These are phyloP conservation scores for Piaya cayana DNA, from an alignment of 2,113 vertebrate genomes.

Conservation along the genomic window DNA sequence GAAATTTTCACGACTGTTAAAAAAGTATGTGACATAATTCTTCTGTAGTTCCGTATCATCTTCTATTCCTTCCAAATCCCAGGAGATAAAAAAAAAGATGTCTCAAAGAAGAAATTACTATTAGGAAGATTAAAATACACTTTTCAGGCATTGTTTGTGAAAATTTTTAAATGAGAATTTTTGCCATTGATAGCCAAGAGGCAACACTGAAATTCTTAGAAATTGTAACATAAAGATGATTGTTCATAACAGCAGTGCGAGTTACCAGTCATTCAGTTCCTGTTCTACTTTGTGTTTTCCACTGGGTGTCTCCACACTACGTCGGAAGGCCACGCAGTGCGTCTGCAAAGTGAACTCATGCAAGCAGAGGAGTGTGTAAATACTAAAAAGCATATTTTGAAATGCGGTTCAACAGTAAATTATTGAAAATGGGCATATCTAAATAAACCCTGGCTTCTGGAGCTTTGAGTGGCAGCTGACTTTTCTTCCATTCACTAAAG, in stretches of 20 bases:
- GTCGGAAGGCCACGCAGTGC: background rate
- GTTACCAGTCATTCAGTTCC: background rate
- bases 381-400: background rate
- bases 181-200: background rate
- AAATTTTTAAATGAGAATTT: background rate
- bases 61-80: background rate
- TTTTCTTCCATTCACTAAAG: background rate
- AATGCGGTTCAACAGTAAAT: background rate
- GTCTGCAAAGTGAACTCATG: background rate
- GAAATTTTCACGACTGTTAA: background rate
- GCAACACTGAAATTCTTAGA: background rate
- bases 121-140: rapidly evolving
- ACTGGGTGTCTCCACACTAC: conserved; percentile 71
- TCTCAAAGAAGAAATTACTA: background rate
- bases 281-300: background rate
- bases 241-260: background rate
- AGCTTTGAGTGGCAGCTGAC: background rate
- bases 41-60: background rate
- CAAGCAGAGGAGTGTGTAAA: background rate
- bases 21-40: background rate
- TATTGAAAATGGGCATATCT: background rate
- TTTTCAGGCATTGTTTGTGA: background rate
- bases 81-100: background rate
- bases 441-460: background rate
- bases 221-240: background rate